Percentiles rank a stretch among this genome's conserved stretches.
These are phyloP conservation scores for Archaeoteleia sp. DNA, from an alignment of 2,888 invertebrate genomes.

Conservation along the genomic window DNA sequence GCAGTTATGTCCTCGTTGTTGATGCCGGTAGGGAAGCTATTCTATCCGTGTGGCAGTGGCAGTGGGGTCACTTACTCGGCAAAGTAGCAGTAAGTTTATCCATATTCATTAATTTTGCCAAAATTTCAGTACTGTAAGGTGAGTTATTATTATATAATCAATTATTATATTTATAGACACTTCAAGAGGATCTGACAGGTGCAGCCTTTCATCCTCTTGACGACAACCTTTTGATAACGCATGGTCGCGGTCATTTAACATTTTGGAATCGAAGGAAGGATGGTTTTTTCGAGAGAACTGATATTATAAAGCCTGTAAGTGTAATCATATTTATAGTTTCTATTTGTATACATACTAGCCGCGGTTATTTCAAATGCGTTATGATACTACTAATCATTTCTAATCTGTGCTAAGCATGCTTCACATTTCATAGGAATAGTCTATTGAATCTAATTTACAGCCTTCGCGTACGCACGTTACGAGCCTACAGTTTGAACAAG, in stretches of 20 bases:
- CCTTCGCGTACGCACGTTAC: slow-evolving; percentile 90
- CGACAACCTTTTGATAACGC: slow-evolving; percentile 92
- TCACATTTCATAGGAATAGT: no score
- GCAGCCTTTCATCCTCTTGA: slow-evolving; percentile 94
- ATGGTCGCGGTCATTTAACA: slow-evolving; percentile 92
- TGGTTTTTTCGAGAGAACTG: slow-evolving; percentile 92
- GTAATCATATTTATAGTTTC: no score
- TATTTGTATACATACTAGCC: no score
- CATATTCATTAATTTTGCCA: not conserved
- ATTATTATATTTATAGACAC: slow-evolving; percentile 79
- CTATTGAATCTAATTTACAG: slow-evolving; percentile 76
- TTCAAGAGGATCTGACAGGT: slow-evolving; percentile 91
- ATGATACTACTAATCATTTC: no score
- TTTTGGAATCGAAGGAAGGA: slow-evolving; percentile 95
- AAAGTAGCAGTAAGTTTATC: slow-evolving; percentile 89
- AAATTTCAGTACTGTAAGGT: no score
- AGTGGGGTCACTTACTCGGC: slow-evolving; percentile 93
- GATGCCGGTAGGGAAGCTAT: slow-evolving; percentile 93
- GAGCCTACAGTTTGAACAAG: slow-evolving; percentile 91
- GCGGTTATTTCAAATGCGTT: no score
- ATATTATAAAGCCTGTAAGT: slow-evolving; percentile 87
- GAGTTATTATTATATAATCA: not conserved
- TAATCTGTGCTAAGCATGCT: no score
- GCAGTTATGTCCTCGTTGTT: slow-evolving; percentile 91
- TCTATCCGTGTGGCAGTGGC: slow-evolving; percentile 96